phyloP scores from a whole-genome alignment of 2,113 vertebrate genomes.

The Cathartes aura region DNA sequence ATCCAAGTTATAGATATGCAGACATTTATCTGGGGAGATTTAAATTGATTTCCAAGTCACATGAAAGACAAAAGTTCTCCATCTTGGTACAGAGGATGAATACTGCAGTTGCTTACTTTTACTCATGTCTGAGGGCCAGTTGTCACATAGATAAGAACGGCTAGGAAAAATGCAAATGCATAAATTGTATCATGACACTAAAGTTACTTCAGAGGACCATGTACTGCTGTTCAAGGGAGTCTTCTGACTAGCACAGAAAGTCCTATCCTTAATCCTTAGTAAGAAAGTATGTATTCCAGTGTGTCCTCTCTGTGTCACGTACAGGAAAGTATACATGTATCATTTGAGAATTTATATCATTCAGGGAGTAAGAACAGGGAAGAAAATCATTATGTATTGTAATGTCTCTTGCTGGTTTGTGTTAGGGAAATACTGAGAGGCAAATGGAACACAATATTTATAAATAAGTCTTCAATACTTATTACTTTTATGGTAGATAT shows the following conservation, averaged over 20 bases:
- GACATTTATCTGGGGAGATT: slow-evolving; percentile 35
- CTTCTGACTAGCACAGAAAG: background rate
- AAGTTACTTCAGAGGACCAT: background rate
- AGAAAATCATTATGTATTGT: background rate
- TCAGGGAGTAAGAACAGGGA: background rate
- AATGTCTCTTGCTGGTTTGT: background rate
- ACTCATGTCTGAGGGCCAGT: background rate
- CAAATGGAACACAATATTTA: background rate
- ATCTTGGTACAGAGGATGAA: background rate
- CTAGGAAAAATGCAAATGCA: background rate
- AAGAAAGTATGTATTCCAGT: background rate
- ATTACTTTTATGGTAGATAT: background rate
- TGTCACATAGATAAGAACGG: background rate
- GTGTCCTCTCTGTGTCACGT: background rate
- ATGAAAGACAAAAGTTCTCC: slow-evolving; percentile 56
- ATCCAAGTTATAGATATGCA: slow-evolving; percentile 67
- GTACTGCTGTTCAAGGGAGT: background rate
- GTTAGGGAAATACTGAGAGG: background rate
- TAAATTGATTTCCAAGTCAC: slow-evolving; percentile 68
- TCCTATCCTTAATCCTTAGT: background rate
- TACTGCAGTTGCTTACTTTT: background rate
- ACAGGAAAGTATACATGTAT: background rate
- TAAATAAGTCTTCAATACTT: background rate
- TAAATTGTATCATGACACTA: background rate
- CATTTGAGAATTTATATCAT: background rate